A percentile compares a stretch with the other conserved stretches of the same genome.
Conservation (phyloP, 2,113 vertebrate genomes). For the Ceuthmochares aereus region DNA sequence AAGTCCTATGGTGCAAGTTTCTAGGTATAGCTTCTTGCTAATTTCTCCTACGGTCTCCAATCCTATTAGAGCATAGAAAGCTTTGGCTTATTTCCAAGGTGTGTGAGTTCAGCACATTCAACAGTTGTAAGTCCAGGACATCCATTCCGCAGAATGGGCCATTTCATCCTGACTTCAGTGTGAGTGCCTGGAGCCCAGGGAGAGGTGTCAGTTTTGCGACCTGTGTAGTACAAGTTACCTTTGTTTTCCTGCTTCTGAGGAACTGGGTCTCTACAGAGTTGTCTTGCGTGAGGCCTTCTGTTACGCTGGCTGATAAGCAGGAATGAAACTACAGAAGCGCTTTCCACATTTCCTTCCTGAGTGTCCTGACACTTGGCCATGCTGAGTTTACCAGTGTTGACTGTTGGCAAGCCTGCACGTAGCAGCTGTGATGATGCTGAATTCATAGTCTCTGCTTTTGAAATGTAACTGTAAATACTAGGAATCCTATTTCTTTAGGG, state of each 20-base stretch:
- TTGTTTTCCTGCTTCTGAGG: not conserved
- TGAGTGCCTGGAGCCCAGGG: not conserved
- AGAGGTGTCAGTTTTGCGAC: not conserved
- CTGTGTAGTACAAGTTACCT: not conserved
- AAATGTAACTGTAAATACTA: constrained; percentile 49
- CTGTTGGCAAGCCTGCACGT: not conserved
- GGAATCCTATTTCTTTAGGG: constrained; percentile 57
- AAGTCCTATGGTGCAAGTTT: not conserved
- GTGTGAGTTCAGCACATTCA: constrained; percentile 29
- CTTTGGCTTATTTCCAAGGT: constrained; percentile 3
- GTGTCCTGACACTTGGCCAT: not conserved
- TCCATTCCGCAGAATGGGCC: not conserved
- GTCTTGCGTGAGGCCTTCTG: not conserved
- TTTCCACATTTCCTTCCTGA: not conserved
- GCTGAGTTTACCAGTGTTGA: not conserved
- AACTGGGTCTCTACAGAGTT: not conserved
- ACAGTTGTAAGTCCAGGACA: constrained; percentile 7
- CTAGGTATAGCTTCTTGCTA: constrained; percentile 3
- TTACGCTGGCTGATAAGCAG: not conserved
- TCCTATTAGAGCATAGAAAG: not conserved
- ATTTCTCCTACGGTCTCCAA: not conserved
- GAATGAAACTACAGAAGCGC: not conserved
- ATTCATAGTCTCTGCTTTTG: constrained; percentile 43
- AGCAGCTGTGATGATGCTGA: constrained; percentile 25
- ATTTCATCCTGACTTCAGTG: constrained; percentile 18